Evolutionary conservation across 2,888 invertebrate genomes (phyloP).

Genomic region (Agonopterix arenella): DNA sequence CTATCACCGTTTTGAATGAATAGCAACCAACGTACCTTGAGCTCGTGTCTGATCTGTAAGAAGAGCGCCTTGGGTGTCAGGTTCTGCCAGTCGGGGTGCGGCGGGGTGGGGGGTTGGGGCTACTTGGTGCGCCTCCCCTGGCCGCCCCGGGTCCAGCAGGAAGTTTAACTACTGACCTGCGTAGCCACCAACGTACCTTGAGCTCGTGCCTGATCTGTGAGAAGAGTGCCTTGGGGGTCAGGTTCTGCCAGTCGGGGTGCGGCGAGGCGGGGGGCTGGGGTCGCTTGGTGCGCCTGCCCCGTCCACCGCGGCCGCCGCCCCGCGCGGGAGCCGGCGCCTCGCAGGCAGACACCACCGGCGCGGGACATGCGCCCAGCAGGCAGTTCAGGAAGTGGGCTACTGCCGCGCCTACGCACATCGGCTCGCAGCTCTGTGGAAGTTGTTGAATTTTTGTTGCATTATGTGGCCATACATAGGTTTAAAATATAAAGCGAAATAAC

Average conservation of each 20-base stretch:
- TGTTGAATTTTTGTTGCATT: no score
- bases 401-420: constrained; percentile 93
- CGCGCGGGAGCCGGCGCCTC: constrained; percentile 34
- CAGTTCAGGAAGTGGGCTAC: constrained; percentile 98
- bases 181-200: constrained; percentile 40
- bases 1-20: no score
- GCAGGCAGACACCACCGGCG: constrained; percentile 65
- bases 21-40: constrained; percentile 54
- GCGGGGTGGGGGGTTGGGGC: constrained; percentile 58
- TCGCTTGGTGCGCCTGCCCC: constrained; percentile 79
- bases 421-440: constrained; percentile 82
- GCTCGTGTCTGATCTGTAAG: constrained; percentile 90
- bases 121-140: constrained; percentile 79
- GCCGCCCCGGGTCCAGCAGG: no score
- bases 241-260: constrained; percentile 85
- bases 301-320: constrained; percentile 53
- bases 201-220: constrained; percentile 89
- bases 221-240: constrained; percentile 93
- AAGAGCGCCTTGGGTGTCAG: constrained; percentile 92
- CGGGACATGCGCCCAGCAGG: constrained; percentile 85
- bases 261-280: constrained; percentile 52
- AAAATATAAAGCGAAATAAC: no score
- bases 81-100: constrained; percentile 85
- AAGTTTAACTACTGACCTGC: no score
- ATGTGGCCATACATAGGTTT: not conserved